Conservation (phyloP, 2,797 vertebrate species). For the Eulemur mongoz region DNA sequence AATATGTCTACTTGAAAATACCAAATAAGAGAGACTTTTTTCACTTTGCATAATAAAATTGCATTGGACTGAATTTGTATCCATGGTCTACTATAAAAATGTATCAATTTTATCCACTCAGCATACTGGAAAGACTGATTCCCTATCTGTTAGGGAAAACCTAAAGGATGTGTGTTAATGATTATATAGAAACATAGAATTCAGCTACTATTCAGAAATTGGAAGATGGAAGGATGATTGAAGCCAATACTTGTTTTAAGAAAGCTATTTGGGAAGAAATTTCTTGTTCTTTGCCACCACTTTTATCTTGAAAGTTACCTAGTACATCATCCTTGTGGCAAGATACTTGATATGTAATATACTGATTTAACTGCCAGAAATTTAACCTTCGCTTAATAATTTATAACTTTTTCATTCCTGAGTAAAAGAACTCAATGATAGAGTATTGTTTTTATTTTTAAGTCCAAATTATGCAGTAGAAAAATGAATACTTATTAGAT, state of each 20-base stretch:
- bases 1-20: constrained; percentile 3
- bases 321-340: not conserved
- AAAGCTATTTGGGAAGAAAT: constrained; percentile 12
- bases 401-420: not conserved
- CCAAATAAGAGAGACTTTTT: not conserved
- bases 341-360: not conserved
- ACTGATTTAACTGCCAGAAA: not conserved
- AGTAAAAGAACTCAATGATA: not conserved
- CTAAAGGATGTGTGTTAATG: not conserved
- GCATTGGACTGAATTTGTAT: not conserved
- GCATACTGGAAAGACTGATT: constrained; percentile 10
- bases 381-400: constrained; percentile 5
- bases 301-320: not conserved
- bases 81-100: constrained; percentile 23
- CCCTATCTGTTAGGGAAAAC: not conserved
- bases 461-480: not conserved
- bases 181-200: not conserved
- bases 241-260: not conserved
- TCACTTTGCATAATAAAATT: not conserved
- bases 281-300: not conserved
- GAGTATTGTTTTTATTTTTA: not conserved
- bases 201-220: constrained; percentile 27
- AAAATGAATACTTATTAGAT: not conserved
- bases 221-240: not conserved
- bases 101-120: not conserved